Evolutionary conservation across 2,888 invertebrate species (phyloP), one percentile per base, ranked within the genome.

Genomic region (Ochropacha duplaris): DNA sequence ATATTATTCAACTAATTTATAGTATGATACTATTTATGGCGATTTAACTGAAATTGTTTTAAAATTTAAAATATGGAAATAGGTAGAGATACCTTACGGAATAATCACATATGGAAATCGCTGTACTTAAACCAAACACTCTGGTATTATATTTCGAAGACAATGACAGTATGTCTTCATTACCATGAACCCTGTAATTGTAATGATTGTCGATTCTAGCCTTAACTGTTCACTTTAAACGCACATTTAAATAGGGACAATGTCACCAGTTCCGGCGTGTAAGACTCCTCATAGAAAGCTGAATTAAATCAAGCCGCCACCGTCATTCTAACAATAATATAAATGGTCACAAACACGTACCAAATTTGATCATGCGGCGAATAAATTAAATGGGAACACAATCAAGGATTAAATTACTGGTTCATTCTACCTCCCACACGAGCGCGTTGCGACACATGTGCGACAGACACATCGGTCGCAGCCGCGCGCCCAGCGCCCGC

Each of bases 401-500:
- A 92, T 91, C 90, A 90, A 83, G 90, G 90, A 87, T 88, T 90
- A 90, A 92, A 92, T 92, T 88, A 92, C 87, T 81, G 90, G 78
- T 88, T 86, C 87, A 91, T 90, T 89, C 84, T 87, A 74, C 86
- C 83, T 84, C 92, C 92, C 91, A 92, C 92, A 77, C 90, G 78
- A 74, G 73, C 74, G 74, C 74, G 83, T 80, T 82, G 83, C 83
- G 85, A 87, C 86, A 87, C 83, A 86, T 84, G 84, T 83, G 86
- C 85, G 88, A 88, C 89, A 86, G 88, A 88, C 89, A 86, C 79
- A 83, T 82, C 78, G 79, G 77, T 68, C 73, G 76, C 76, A 76
- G 66, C 74, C 74, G 70, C 39, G 8, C 14, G 12, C 14, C 19
- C 12, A n/a, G 39, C 4, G 70, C 70, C 14, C 72, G 73, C 71